phyloP scores from a whole-genome alignment of 1,140 invertebrate species.

The Eciton burchellii region DNA sequence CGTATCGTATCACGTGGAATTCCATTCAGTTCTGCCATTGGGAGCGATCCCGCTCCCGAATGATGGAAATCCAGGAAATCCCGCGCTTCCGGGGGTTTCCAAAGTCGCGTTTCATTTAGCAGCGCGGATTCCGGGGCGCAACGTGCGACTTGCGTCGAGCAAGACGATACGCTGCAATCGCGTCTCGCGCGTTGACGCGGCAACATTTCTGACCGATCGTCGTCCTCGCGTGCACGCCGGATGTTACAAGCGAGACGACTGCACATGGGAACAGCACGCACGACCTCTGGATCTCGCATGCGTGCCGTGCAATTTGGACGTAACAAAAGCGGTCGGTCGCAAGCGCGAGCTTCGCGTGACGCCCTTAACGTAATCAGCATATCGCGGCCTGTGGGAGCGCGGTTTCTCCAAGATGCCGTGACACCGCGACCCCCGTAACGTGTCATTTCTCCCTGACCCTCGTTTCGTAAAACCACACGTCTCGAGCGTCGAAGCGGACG shows the following conservation, averaged over 20 bases:
- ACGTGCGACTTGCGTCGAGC: conserved; percentile 26
- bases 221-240: conserved; percentile 42
- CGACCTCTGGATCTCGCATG: conserved; percentile 34
- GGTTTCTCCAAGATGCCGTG: conserved; percentile 51
- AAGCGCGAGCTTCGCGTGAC: conserved; percentile 54
- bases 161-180: too few relatives aligned
- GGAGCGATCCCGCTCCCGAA: conserved; percentile 7
- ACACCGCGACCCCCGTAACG: conserved; percentile 23
- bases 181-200: conserved; percentile 2
- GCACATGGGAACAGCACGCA: conserved; percentile 43
- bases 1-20: not conserved
- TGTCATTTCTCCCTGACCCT: conserved; percentile 39
- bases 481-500: not conserved
- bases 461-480: conserved; percentile 25
- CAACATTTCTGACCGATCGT: conserved; percentile 59
- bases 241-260: conserved; percentile 57
- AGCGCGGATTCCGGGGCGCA: conserved; percentile 14
- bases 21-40: not conserved
- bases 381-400: conserved; percentile 53
- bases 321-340: conserved; percentile 57
- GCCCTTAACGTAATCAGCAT: conserved; percentile 57
- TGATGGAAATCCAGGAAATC: conserved; percentile 47
- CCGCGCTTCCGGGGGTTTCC: conserved; percentile 22
- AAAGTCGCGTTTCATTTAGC: conserved; percentile 29
- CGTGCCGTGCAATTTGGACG: conserved; percentile 45